Percentiles rank a stretch among this genome's conserved stretches.
phyloP scores from a whole-genome alignment of 2,113 vertebrate species.

The Chunga burmeisteri region DNA sequence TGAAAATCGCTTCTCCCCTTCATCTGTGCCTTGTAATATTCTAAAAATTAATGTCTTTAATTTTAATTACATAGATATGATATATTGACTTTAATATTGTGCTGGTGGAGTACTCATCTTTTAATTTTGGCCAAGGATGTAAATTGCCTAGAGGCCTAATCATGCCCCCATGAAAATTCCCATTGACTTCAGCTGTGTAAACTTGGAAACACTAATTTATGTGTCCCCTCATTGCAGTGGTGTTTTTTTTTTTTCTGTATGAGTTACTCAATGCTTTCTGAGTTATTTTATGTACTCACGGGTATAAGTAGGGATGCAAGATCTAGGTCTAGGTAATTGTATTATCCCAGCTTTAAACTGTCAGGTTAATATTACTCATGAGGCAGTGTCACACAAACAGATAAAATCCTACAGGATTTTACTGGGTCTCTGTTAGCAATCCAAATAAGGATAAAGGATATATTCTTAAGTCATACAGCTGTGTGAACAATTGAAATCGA shows the following conservation, averaged over 20 bases:
- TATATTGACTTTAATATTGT: neutral
- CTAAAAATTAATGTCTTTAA: neutral
- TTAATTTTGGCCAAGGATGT: neutral
- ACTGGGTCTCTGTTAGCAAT: conserved; percentile 8
- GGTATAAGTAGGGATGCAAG: neutral
- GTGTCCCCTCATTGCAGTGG: neutral
- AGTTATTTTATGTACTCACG: neutral
- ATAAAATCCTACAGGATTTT: conserved; percentile 34
- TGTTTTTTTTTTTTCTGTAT: neutral
- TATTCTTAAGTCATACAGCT: conserved; percentile 14
- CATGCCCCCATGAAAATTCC: neutral
- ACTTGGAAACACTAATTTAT: neutral
- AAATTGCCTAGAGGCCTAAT: neutral
- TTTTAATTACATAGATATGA: neutral
- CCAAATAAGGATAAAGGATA: conserved; percentile 34
- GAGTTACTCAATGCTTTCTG: neutral
- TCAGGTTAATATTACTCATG: neutral
- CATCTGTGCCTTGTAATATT: neutral
- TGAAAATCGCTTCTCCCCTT: neutral
- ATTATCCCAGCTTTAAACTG: conserved; percentile 30
- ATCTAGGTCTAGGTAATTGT: neutral
- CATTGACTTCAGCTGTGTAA: neutral
- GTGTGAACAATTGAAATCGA: conserved; percentile 29
- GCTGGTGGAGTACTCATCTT: neutral
- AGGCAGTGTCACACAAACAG: neutral